phyloP scores from a whole-genome alignment of 2,888 invertebrate genomes.

The Cerceris ruficornis region DNA sequence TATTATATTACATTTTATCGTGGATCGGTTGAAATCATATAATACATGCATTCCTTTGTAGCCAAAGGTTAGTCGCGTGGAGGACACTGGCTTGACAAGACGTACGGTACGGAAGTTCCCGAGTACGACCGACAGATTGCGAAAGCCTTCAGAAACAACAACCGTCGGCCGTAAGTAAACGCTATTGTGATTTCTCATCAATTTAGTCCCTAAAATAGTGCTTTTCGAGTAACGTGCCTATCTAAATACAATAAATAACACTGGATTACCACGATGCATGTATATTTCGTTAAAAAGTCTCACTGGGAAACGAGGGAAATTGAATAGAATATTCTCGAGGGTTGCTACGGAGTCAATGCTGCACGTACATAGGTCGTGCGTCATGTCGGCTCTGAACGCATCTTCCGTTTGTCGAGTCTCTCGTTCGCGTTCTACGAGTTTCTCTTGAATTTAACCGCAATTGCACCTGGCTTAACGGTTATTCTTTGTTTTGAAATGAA shows the following conservation, averaged over 20 bases:
- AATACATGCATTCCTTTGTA: slow-evolving; percentile 16
- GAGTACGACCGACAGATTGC: slow-evolving; percentile 80
- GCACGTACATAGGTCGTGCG: slow-evolving; percentile 68
- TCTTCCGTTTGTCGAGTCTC: slow-evolving; percentile 65
- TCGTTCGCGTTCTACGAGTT: slow-evolving; percentile 15
- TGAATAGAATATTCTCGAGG: slow-evolving; percentile 68
- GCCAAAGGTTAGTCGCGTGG: slow-evolving; percentile 67
- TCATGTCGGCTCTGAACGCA: slow-evolving; percentile 74
- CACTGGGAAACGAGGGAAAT: slow-evolving; percentile 3
- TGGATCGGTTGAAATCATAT: slow-evolving; percentile 11
- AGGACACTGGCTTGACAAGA: slow-evolving; percentile 76
- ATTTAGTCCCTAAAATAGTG: slow-evolving; percentile 54
- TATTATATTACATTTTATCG: slow-evolving; percentile 41
- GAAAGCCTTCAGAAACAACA: slow-evolving; percentile 83
- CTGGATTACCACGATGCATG: slow-evolving; percentile 33
- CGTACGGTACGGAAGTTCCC: slow-evolving; percentile 77
- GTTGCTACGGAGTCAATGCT: slow-evolving; percentile 54
- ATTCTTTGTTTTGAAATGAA: slow-evolving; percentile 1
- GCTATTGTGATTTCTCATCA: slow-evolving; percentile 73
- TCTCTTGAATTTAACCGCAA: slow-evolving; percentile 20
- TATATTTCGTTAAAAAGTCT: slow-evolving; percentile 12
- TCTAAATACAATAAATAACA: slow-evolving; percentile 14
- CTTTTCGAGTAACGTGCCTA: slow-evolving; percentile 21
- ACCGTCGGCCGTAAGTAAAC: slow-evolving; percentile 83
- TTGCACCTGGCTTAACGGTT: neutral